Conservation (phyloP, 2,888 invertebrate genomes). For the Drosophila falleni region DNA sequence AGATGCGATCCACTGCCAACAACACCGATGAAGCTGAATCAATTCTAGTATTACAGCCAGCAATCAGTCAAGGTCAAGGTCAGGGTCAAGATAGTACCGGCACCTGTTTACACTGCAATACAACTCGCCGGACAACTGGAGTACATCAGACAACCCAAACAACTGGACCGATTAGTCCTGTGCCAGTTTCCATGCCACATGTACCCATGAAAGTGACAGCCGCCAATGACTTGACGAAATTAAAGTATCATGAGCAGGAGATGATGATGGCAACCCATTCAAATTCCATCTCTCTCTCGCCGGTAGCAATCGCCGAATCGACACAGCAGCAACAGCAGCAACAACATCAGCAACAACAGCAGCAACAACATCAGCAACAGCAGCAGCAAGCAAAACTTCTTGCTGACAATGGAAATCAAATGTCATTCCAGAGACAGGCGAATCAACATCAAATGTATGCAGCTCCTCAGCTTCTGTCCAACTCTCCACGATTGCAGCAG, state of each 20-base stretch:
- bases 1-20: constrained; percentile 7
- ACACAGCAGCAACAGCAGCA: constrained; percentile 20
- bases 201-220: constrained; percentile 41
- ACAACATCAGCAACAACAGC: constrained; percentile 17
- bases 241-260: constrained; percentile 31
- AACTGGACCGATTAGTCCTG: constrained; percentile 85
- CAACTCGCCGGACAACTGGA: constrained; percentile 84
- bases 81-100: constrained; percentile 48
- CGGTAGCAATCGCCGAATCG: constrained; percentile 65
- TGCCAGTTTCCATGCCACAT: constrained; percentile 82
- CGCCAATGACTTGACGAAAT: constrained; percentile 11
- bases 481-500: constrained; percentile 14
- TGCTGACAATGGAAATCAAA: constrained; percentile 13
- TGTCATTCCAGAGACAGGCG: constrained; percentile 35
- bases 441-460: constrained; percentile 52
- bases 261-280: constrained; percentile 26
- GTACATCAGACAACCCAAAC: constrained; percentile 86
- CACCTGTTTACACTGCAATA: constrained; percentile 85
- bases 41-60: constrained; percentile 71
- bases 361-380: constrained; percentile 2
- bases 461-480: constrained; percentile 11
- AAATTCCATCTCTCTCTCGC: constrained; percentile 52
- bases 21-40: constrained; percentile 52
- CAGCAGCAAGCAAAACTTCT: constrained; percentile 7
- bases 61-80: constrained; percentile 25